Evolutionary conservation across 2,113 vertebrate species (phyloP).

Genomic region (Clupea harengus): DNA sequence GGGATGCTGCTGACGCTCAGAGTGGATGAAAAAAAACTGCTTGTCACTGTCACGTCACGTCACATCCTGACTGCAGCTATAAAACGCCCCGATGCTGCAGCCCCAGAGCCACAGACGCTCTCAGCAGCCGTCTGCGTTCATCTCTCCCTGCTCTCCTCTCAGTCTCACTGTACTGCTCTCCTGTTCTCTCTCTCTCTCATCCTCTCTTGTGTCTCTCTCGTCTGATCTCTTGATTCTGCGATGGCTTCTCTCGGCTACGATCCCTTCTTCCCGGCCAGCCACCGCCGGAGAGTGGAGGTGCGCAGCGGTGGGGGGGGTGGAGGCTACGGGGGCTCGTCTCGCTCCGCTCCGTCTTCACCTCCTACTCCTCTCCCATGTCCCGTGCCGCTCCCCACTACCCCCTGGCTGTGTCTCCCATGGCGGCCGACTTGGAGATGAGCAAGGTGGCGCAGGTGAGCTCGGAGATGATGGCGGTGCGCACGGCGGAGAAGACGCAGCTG

Average conservation of each 20-base stretch:
- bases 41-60: neutral
- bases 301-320: conserved; percentile 67
- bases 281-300: conserved; percentile 82
- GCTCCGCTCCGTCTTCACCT: conserved; percentile 64
- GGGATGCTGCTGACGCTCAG: neutral
- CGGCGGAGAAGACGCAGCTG: conserved; percentile 70
- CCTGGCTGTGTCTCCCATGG: no score
- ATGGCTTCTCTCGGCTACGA: conserved; percentile 87
- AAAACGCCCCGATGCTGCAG: conserved; percentile 7
- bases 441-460: conserved; percentile 66
- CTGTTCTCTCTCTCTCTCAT: no score
- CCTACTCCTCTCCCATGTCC: conserved; percentile 86
- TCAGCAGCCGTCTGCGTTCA: no score
- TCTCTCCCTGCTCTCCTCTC: no score
- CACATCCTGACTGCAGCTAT: conserved; percentile 11
- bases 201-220: neutral
- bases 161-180: no score
- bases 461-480: conserved; percentile 60
- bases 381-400: conserved; percentile 61
- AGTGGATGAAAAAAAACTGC: conserved; percentile 20
- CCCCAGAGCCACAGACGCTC: neutral
- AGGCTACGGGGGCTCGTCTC: conserved; percentile 72
- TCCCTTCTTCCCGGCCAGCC: conserved; percentile 78
- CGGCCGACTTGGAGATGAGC: conserved; percentile 64
- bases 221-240: neutral